These are phyloP conservation scores for Eupithecia abbreviata DNA, from an alignment of 2,888 invertebrate genomes.

Conservation along the genomic window DNA sequence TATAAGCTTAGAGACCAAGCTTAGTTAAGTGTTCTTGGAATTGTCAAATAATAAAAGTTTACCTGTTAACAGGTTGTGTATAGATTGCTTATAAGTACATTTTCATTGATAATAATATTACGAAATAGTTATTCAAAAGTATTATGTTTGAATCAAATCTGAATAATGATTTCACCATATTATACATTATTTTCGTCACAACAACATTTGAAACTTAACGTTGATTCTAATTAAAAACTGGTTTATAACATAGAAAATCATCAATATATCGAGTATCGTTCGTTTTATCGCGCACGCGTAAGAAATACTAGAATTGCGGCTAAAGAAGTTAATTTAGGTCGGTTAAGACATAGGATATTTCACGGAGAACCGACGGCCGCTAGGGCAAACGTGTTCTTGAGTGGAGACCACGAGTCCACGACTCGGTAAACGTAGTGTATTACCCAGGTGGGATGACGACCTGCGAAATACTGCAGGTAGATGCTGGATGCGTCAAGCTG, in stretches of 20 bases:
- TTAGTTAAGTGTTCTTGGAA: neutral
- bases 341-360: neutral
- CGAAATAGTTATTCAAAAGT: neutral
- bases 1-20: no score
- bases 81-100: neutral
- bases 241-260: neutral
- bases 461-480: no score
- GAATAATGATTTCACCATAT: slow-evolving; percentile 5
- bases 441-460: no score
- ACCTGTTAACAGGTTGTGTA: neutral
- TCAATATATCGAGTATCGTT: neutral
- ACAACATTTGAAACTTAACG: neutral
- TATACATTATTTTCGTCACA: neutral
- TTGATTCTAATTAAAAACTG: neutral
- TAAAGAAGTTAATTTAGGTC: neutral
- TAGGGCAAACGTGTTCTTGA: no score
- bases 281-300: neutral
- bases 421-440: no score
- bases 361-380: no score
- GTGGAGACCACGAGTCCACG: no score
- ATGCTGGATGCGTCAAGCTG: no score
- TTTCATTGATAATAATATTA: neutral
- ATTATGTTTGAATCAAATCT: neutral
- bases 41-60: neutral
- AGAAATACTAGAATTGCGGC: neutral